phyloP scores from a whole-genome alignment of 2,797 vertebrate genomes.

The Avahi laniger region DNA sequence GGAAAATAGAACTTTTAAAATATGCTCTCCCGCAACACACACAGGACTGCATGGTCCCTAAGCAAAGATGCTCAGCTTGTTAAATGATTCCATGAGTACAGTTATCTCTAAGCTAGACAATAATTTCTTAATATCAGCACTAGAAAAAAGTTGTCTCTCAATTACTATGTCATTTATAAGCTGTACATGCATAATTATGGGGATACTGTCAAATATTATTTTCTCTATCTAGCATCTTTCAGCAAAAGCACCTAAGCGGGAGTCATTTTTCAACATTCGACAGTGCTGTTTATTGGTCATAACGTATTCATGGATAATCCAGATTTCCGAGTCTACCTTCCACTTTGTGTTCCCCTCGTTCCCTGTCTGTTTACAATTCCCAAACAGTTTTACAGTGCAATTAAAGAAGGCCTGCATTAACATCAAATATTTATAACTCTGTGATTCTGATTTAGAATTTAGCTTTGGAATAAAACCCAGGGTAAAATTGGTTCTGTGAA shows the following conservation, averaged over 20 bases:
- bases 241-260: background rate
- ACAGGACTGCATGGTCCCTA: background rate
- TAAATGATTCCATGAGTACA: background rate
- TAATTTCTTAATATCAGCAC: background rate
- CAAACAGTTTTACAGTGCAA: conserved; percentile 57
- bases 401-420: conserved; percentile 49
- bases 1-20: background rate
- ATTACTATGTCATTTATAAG: background rate
- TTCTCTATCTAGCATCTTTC: background rate
- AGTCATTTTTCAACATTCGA: background rate
- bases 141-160: background rate
- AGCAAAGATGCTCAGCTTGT: background rate
- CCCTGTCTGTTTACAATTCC: conserved; percentile 50
- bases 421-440: conserved; percentile 68
- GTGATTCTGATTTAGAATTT: conserved; percentile 54
- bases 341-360: background rate
- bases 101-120: background rate
- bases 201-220: background rate
- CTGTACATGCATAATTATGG: background rate
- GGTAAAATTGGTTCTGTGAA: background rate
- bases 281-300: background rate
- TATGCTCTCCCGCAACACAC: background rate
- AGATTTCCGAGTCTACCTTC: background rate
- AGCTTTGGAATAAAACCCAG: conserved; percentile 38
- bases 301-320: background rate